phyloP scores from a whole-genome alignment of 2,888 invertebrate species.

The Brachyptera risi region DNA sequence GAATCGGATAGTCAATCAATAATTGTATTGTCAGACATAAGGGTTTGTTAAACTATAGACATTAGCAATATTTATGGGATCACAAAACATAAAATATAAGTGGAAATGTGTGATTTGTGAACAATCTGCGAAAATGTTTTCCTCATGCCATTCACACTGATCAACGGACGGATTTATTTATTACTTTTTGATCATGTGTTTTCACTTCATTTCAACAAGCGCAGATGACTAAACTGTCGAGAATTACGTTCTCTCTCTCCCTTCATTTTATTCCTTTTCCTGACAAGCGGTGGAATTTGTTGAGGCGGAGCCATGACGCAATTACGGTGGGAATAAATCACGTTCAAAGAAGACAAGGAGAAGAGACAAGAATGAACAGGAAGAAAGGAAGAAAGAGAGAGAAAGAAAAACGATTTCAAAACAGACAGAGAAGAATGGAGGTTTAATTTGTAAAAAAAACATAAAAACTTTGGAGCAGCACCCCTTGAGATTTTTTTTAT shows the following conservation, averaged over 20 bases:
- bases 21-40: too few species aligned
- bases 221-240: constrained; percentile 17
- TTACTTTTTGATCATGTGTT: not conserved
- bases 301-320: constrained; percentile 26
- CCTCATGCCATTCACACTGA: too few species aligned
- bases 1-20: too few species aligned
- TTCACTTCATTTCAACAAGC: constrained; percentile 11
- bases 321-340: constrained; percentile 26
- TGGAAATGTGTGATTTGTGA: too few species aligned
- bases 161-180: not conserved
- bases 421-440: constrained; percentile 25
- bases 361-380: not conserved
- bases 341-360: constrained; percentile 24
- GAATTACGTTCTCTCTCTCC: constrained; percentile 15
- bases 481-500: constrained; percentile 10
- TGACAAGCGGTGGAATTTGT: constrained; percentile 28
- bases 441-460: constrained; percentile 25
- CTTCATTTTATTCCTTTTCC: constrained; percentile 22
- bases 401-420: constrained; percentile 12
- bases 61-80: too few species aligned
- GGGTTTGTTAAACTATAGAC: too few species aligned
- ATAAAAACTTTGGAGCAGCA: constrained; percentile 1
- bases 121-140: too few species aligned
- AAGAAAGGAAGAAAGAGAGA: not conserved
- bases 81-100: too few species aligned